These are phyloP conservation scores for Zaprionus lineosus DNA, from an alignment of 2,888 invertebrate species.

Conservation along the genomic window DNA sequence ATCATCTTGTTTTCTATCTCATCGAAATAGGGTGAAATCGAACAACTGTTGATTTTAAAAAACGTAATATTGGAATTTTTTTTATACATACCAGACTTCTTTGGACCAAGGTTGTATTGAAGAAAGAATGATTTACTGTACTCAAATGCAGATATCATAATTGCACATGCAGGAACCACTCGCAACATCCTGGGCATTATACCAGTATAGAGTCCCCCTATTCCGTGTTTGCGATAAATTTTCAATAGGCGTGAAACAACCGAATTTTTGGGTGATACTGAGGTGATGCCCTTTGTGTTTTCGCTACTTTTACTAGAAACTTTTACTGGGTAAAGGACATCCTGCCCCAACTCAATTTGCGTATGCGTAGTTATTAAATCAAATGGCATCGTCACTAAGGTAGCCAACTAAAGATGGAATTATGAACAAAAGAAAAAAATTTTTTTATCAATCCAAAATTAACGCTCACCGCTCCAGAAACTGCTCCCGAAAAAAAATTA, in stretches of 20 bases:
- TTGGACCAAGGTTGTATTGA: constrained; percentile 61
- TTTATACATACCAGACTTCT: constrained; percentile 52
- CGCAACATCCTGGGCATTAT: constrained; percentile 61
- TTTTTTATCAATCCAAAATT: not conserved
- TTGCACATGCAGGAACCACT: constrained; percentile 68
- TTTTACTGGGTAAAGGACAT: constrained; percentile 50
- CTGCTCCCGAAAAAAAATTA: constrained; percentile 60
- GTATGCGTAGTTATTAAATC: constrained; percentile 66
- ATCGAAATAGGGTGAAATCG: too few species aligned
- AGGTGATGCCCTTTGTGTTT: not conserved
- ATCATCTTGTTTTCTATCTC: too few species aligned
- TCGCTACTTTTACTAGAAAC: too few species aligned
- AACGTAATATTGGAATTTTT: too few species aligned
- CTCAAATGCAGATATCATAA: constrained; percentile 69
- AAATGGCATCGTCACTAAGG: constrained; percentile 67
- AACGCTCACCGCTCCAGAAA: constrained; percentile 52
- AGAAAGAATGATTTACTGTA: constrained; percentile 68
- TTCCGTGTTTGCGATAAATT: constrained; percentile 56
- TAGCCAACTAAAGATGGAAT: constrained; percentile 60
- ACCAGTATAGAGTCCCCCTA: constrained; percentile 54
- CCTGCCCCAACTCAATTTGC: constrained; percentile 64
- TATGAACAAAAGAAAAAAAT: not conserved
- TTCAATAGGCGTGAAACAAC: constrained; percentile 38
- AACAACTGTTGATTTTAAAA: constrained; percentile 36
- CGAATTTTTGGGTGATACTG: constrained; percentile 12